These are phyloP conservation scores for Sylvia borin DNA, from an alignment of 2,797 vertebrate species.

Conservation along the genomic window DNA sequence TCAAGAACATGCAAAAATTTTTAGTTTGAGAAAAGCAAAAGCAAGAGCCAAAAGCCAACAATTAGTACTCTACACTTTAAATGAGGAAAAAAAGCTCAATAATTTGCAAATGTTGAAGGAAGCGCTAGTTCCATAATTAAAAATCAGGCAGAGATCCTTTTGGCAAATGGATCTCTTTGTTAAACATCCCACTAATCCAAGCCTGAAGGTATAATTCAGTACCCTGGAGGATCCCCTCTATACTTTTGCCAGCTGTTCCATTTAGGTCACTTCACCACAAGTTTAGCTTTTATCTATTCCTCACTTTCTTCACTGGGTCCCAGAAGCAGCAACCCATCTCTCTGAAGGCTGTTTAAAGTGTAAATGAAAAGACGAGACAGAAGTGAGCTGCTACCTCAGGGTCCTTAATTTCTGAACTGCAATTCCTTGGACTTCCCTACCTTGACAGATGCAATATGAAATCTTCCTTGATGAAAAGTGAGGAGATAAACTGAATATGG, in stretches of 20 bases:
- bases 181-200: slow-evolving; percentile 71
- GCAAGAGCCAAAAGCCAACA: neutral
- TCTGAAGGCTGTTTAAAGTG: slow-evolving; percentile 71
- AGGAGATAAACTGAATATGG: slow-evolving; percentile 60
- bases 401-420: slow-evolving; percentile 74
- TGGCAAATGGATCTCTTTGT: slow-evolving; percentile 72
- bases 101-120: slow-evolving; percentile 51
- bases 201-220: slow-evolving; percentile 61
- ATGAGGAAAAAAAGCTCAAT: neutral
- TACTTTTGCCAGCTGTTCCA: slow-evolving; percentile 55
- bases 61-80: slow-evolving; percentile 36
- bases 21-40: neutral
- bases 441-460: slow-evolving; percentile 67
- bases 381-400: slow-evolving; percentile 67
- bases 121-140: slow-evolving; percentile 54
- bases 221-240: slow-evolving; percentile 59
- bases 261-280: slow-evolving; percentile 55
- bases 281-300: slow-evolving; percentile 70
- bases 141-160: slow-evolving; percentile 68
- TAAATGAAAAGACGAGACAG: slow-evolving; percentile 72
- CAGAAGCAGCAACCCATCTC: slow-evolving; percentile 51
- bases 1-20: neutral
- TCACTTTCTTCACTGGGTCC: slow-evolving; percentile 47
- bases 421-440: slow-evolving; percentile 70
- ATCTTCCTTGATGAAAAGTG: slow-evolving; percentile 71